These are phyloP conservation scores for Epinephelus lanceolatus DNA, from an alignment of 2,113 vertebrate genomes.

Conservation along the genomic window DNA sequence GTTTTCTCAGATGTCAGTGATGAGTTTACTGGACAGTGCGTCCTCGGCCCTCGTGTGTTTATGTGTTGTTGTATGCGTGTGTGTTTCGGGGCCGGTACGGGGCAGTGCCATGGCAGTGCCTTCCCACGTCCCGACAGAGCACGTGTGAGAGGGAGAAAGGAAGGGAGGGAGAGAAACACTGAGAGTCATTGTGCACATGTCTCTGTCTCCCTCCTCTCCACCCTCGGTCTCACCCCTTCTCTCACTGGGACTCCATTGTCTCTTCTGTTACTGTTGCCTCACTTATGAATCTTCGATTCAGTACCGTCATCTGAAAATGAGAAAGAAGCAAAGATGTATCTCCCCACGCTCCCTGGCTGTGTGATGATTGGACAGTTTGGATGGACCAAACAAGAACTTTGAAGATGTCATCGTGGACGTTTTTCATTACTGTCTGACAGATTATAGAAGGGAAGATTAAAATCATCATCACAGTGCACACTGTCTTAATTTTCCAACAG, in stretches of 20 bases:
- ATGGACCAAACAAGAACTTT: too few relatives aligned
- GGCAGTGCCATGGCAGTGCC: constrained; percentile 71
- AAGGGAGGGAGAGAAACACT: constrained; percentile 46
- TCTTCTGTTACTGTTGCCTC: constrained; percentile 3
- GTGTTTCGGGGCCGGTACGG: constrained; percentile 58
- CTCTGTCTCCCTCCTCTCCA: constrained; percentile 29
- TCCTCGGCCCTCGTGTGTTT: constrained; percentile 20
- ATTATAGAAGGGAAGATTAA: too few relatives aligned
- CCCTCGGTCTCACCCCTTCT: constrained; percentile 34
- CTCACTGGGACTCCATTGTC: constrained; percentile 60
- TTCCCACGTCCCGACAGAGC: constrained; percentile 67
- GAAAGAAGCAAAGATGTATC: background rate
- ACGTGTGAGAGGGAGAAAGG: constrained; percentile 34
- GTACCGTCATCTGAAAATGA: constrained; percentile 12
- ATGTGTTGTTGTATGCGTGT: constrained; percentile 25
- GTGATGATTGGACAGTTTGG: too few relatives aligned
- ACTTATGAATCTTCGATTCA: constrained; percentile 25
- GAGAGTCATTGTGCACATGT: constrained; percentile 65
- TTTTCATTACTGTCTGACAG: too few relatives aligned
- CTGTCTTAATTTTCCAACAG: too few relatives aligned
- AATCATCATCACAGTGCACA: too few relatives aligned
- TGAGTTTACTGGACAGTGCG: constrained; percentile 55
- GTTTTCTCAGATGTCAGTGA: constrained; percentile 60
- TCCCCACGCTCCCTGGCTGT: background rate
- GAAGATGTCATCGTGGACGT: too few relatives aligned